A percentile compares a stretch with the other conserved stretches of the same genome.
Conservation (phyloP, 1,140 invertebrate species). For the Zaprionus inermis region DNA sequence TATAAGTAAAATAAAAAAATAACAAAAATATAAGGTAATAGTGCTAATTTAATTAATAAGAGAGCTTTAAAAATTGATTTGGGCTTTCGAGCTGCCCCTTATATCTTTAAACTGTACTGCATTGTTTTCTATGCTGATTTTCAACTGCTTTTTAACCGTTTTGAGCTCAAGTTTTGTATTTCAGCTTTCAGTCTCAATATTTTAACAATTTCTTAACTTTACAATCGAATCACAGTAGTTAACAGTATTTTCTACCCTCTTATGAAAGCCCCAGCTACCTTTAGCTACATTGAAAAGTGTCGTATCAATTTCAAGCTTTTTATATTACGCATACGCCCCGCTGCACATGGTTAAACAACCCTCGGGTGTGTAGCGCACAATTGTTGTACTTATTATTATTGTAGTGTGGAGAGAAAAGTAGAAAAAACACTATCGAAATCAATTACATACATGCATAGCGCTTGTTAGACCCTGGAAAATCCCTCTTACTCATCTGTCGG, state of each 20-base stretch:
- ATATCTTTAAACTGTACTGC: too few relatives aligned
- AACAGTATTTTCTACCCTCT: background rate
- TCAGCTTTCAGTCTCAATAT: background rate
- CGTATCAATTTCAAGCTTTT: background rate
- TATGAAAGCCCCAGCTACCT: background rate
- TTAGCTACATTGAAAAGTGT: background rate
- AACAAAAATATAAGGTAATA: too few relatives aligned
- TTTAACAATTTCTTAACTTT: background rate
- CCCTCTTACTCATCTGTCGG: slow-evolving; percentile 64
- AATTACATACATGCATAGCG: slow-evolving; percentile 62
- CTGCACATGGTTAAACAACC: slow-evolving; percentile 1
- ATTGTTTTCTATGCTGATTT: too few relatives aligned
- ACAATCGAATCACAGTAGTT: too few relatives aligned
- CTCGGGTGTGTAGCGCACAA: slow-evolving; percentile 25
- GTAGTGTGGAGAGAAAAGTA: background rate
- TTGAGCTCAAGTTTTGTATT: too few relatives aligned
- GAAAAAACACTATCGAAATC: slow-evolving; percentile 21
- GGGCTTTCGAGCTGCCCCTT: too few relatives aligned
- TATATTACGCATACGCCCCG: slow-evolving; percentile 14
- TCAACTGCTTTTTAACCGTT: too few relatives aligned
- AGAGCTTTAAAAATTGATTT: too few relatives aligned
- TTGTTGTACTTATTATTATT: too few relatives aligned
- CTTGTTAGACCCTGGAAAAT: slow-evolving; percentile 57
- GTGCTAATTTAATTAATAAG: too few relatives aligned
- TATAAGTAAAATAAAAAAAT: too few relatives aligned